Base-by-base conservation (phyloP, 64 coral and sea anemone species). In the Astreopora myriophthalma region DNA sequence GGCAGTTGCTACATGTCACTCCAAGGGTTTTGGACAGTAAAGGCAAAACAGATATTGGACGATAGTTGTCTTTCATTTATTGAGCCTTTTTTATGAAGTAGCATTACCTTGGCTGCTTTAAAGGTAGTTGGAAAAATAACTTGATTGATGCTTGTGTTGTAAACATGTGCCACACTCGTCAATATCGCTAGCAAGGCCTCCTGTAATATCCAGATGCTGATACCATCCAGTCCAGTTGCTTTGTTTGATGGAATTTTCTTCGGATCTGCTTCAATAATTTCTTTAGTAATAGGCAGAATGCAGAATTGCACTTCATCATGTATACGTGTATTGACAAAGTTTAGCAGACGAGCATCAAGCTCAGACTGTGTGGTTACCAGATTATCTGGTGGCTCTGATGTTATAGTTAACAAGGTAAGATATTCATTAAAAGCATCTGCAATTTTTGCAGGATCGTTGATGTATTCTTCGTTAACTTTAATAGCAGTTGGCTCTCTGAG, bases 161-260 rank as follows among this genome's bases (percentile, higher is more conserved):
- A 85, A 27, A 92, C 85, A n/a, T 85, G 27, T 14, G 8, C 69
- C 3, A 92, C 48, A 66, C 78, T 75, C 52, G 80, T 16, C 30
- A 71, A 86, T 63, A 86, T 48, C 6, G 71, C 71, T 44, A 80
- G 80, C 22, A 75, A 32, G 31, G 55, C 81, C 58, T 40, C 29
- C 39, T 92, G 85, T 24, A 92, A 70, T 57, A 92, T 6, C 9
- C 80, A 34, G 51, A 74, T 64, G 33, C 80, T 86, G 19, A 92
- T 92, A 5, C 73, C 73, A 84, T 92, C 90, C 19, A 92, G 82
- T 65, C 90, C 79, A 8, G 79, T 82, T 71, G 88, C 88, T 75
- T 84, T 85, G 32, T 92, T 71, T 12, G 67, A 57, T 39, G 76
- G 69, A 17, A 92, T 91, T 71, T 91, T 87, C 14, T 26, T 87